Evolutionary conservation across 2,797 vertebrate genomes (phyloP).

Genomic region (Bradypodion ventrale): DNA sequence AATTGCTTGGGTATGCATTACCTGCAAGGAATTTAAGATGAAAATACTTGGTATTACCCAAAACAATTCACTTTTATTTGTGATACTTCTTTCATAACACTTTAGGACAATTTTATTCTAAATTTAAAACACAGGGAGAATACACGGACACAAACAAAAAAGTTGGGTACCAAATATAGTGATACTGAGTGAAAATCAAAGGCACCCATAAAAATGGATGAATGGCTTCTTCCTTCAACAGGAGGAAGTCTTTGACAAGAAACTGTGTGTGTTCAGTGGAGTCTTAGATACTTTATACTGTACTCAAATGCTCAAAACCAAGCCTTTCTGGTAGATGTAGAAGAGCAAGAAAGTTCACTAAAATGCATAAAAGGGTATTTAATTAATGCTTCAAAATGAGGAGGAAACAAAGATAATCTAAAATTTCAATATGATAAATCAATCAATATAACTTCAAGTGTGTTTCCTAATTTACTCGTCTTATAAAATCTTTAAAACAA

Average conservation of each 20-base stretch:
- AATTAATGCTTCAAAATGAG: background rate
- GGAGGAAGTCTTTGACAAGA: background rate
- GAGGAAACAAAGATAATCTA: conserved; percentile 13
- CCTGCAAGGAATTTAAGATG: background rate
- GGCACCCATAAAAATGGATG: background rate
- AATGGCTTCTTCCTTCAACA: background rate
- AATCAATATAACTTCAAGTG: too few species aligned
- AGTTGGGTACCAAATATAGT: background rate
- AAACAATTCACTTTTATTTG: background rate
- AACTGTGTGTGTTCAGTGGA: background rate
- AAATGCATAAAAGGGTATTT: background rate
- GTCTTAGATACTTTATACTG: background rate
- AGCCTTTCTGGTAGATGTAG: conserved; percentile 2
- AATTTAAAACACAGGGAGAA: background rate
- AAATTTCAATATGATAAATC: background rate
- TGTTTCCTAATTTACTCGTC: too few species aligned
- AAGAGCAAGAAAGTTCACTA: conserved; percentile 8
- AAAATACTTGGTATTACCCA: conserved; percentile 10
- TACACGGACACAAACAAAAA: background rate
- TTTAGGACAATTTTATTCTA: conserved; percentile 20
- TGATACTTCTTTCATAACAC: background rate
- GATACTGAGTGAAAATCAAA: background rate
- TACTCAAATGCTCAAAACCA: background rate
- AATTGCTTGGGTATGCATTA: background rate
- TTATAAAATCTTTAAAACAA: too few species aligned